These are phyloP conservation scores for Syncerus caffer DNA, from an alignment of 2,797 vertebrate species.

Conservation along the genomic window DNA sequence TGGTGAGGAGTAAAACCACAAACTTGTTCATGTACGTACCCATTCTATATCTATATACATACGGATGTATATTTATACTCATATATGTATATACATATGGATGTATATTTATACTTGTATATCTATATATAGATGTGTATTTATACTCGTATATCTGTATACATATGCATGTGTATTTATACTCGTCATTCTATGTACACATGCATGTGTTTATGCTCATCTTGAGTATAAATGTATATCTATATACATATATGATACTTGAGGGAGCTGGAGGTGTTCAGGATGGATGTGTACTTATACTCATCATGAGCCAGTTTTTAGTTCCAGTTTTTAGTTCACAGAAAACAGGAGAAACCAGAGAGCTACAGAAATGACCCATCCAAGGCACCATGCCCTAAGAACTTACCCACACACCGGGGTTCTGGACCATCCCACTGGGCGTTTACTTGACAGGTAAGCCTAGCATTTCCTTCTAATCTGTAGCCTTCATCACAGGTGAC, in stretches of 20 bases:
- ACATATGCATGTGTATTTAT: too few species aligned
- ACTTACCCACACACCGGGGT: constrained; percentile 95
- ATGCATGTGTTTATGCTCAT: not conserved
- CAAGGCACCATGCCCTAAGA: not conserved
- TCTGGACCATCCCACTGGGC: constrained; percentile 92
- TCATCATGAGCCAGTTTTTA: not conserved
- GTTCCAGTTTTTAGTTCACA: not conserved
- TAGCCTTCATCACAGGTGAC: constrained; percentile 91
- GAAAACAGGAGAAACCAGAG: not conserved
- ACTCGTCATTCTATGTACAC: not conserved
- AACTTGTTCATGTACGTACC: not conserved
- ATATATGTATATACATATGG: rapidly evolving
- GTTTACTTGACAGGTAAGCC: constrained; percentile 90
- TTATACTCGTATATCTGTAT: not conserved
- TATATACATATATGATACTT: not conserved
- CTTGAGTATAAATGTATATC: not conserved
- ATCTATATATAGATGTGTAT: not conserved
- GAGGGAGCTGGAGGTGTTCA: not conserved
- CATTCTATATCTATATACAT: too few species aligned
- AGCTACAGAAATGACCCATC: not conserved
- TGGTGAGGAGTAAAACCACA: not conserved
- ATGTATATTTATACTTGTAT: rapidly evolving
- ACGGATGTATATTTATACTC: not conserved
- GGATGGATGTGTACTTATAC: not conserved
- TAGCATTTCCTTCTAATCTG: constrained; percentile 87